A percentile compares a stretch with the other conserved stretches of the same genome.
Conservation (phyloP, 2,113 vertebrate genomes). For the Peromyscus polionotus region DNA sequence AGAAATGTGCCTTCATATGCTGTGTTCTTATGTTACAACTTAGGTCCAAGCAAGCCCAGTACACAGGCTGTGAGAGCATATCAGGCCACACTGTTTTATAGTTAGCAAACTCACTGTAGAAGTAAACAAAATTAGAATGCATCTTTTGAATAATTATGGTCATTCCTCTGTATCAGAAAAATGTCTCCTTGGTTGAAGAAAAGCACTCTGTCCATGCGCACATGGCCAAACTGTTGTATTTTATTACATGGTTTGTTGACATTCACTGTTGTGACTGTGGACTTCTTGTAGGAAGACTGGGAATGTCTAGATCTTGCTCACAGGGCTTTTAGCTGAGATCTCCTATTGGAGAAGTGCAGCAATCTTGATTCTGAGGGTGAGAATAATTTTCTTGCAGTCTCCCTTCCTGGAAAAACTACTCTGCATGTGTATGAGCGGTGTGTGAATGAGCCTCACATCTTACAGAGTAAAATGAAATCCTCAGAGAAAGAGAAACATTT, state of each 20-base stretch:
- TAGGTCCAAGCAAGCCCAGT: neutral
- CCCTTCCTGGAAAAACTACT: too few species aligned
- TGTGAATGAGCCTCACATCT: neutral
- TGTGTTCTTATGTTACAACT: neutral
- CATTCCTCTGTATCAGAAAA: neutral
- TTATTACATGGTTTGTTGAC: neutral
- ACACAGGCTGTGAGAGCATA: neutral
- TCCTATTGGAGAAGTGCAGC: too few species aligned
- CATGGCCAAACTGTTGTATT: neutral
- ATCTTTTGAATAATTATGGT: neutral
- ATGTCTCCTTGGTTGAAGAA: neutral
- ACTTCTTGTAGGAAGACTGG: neutral
- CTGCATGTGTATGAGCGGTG: too few species aligned
- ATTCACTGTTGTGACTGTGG: neutral
- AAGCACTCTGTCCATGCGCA: neutral
- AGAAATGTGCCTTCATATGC: neutral
- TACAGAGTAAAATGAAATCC: neutral
- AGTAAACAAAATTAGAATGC: neutral
- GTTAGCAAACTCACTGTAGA: neutral
- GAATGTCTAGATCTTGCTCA: neutral
- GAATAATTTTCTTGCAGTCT: too few species aligned
- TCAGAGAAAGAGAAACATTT: neutral
- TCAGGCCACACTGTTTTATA: neutral
- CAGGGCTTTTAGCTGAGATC: neutral
- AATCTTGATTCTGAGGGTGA: too few species aligned